phyloP scores from a whole-genome alignment of 2,797 vertebrate species.

The Lerista edwardsae region DNA sequence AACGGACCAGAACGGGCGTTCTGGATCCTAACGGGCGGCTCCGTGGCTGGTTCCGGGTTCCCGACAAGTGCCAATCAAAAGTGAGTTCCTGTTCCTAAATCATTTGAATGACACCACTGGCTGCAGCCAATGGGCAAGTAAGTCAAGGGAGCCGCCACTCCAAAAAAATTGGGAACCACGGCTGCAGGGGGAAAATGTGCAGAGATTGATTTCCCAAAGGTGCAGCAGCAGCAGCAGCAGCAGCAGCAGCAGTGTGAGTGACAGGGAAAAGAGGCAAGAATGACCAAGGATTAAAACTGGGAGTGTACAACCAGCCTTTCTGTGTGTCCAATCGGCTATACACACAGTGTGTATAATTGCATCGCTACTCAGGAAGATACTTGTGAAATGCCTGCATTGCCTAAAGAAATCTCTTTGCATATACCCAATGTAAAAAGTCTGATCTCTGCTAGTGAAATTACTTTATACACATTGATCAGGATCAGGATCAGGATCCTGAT shows the following conservation, averaged over 20 bases:
- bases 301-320: no score
- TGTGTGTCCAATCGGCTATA: no score
- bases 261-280: not conserved
- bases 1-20: no score
- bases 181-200: not conserved
- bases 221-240: not conserved
- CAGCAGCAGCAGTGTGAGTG: not conserved
- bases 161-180: no score
- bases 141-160: no score
- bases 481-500: not conserved
- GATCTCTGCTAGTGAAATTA: not conserved
- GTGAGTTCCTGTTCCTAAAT: no score
- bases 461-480: not conserved
- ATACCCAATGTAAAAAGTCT: not conserved
- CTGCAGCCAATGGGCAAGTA: no score
- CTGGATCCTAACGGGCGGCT: no score
- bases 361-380: not conserved
- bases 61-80: no score
- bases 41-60: no score
- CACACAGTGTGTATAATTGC: not conserved
- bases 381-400: not conserved
- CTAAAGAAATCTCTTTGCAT: fast-evolving
- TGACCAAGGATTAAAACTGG: not conserved
- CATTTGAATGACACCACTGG: no score
- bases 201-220: not conserved